phyloP scores from a whole-genome alignment of 2,113 vertebrate species.

The Neolamprologus variostigma region DNA sequence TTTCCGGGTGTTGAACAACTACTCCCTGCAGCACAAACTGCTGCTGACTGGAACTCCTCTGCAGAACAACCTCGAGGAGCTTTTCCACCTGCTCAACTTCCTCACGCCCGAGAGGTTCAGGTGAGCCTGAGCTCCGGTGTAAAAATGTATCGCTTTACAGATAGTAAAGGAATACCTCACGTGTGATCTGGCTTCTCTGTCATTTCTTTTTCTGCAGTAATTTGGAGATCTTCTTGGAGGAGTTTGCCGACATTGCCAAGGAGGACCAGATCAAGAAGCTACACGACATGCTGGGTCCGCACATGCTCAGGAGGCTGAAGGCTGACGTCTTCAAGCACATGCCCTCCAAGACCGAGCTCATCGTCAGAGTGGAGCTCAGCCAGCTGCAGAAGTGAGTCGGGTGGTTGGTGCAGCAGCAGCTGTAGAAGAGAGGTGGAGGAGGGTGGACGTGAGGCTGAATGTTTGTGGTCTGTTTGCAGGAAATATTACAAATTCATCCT shows the following conservation, averaged over 20 bases:
- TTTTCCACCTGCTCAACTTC: constrained; percentile 97
- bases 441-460: background rate
- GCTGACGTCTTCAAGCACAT: constrained; percentile 99
- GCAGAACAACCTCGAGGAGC: constrained; percentile 94
- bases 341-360: constrained; percentile 96
- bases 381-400: constrained; percentile 94
- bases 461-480: constrained; percentile 52
- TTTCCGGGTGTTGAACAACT: constrained; percentile 94
- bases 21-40: constrained; percentile 92
- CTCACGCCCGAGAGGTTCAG: constrained; percentile 93
- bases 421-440: background rate
- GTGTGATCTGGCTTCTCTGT: accelerated
- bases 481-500: constrained; percentile 99
- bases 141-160: accelerated
- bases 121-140: constrained; percentile 10
- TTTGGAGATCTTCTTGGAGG: constrained; percentile 94
- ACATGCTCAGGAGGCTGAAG: constrained; percentile 95
- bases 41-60: constrained; percentile 92
- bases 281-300: constrained; percentile 96
- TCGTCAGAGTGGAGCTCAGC: constrained; percentile 94
- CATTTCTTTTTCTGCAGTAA: constrained; percentile 69
- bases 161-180: background rate
- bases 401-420: background rate
- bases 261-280: constrained; percentile 99
- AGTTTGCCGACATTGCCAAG: constrained; percentile 97